These are phyloP conservation scores for Phocides pigmalion DNA, from an alignment of 1,140 invertebrate genomes.

Conservation along the genomic window DNA sequence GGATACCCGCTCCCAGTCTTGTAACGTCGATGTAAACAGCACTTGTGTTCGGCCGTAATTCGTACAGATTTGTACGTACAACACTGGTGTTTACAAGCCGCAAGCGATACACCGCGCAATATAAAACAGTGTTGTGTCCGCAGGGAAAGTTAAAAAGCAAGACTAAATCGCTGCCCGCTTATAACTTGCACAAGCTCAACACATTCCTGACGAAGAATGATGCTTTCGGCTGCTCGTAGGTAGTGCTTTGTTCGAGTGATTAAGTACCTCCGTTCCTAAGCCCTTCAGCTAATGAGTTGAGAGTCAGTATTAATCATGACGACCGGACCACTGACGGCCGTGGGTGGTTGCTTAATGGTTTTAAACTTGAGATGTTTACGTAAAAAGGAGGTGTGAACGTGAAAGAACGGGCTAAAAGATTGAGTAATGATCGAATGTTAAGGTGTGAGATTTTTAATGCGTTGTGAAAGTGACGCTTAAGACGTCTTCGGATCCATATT, in stretches of 20 bases:
- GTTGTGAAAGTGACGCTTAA: too few species aligned
- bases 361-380: slow-evolving; percentile 62
- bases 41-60: too few species aligned
- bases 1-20: too few species aligned
- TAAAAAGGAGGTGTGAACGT: slow-evolving; percentile 53
- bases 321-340: slow-evolving; percentile 62
- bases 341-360: slow-evolving; percentile 69
- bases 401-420: slow-evolving; percentile 41
- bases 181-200: slow-evolving; percentile 45
- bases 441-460: not conserved
- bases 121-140: too few species aligned
- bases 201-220: slow-evolving; percentile 83
- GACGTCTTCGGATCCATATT: too few species aligned
- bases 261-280: slow-evolving; percentile 78
- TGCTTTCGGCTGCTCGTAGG: slow-evolving; percentile 80
- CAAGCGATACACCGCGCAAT: too few species aligned
- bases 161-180: slow-evolving; percentile 34
- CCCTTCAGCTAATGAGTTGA: slow-evolving; percentile 82
- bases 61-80: too few species aligned
- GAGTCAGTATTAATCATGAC: slow-evolving; percentile 80
- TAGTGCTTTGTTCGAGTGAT: slow-evolving; percentile 82
- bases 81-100: too few species aligned
- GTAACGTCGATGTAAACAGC: too few species aligned
- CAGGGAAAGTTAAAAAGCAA: too few species aligned
- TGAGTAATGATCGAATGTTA: slow-evolving; percentile 19